Evolutionary conservation across 2,888 invertebrate genomes (phyloP).

Genomic region (Oxycera nigricornis): DNA sequence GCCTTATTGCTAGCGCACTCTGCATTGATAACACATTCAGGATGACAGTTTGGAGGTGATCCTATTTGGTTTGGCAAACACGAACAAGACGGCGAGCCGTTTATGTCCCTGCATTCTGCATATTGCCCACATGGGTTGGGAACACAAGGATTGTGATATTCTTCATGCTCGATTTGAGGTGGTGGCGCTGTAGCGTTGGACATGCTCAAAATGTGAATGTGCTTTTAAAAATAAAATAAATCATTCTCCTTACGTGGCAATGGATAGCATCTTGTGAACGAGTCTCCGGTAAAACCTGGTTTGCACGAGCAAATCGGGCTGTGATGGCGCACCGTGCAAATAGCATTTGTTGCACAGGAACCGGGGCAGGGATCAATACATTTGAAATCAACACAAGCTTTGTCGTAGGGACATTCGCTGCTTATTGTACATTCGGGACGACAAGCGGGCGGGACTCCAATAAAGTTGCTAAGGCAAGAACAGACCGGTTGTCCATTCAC

Average conservation of each 20-base stretch:
- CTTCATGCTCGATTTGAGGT: conserved; percentile 50
- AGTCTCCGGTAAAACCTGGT: conserved; percentile 74
- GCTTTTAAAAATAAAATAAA: background rate
- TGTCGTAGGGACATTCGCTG: conserved; percentile 70
- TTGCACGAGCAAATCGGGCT: conserved; percentile 80
- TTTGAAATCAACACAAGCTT: conserved; percentile 75
- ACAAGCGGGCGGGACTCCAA: conserved; percentile 75
- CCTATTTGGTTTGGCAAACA: conserved; percentile 73
- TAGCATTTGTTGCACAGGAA: conserved; percentile 74
- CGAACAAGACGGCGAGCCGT: conserved; percentile 70
- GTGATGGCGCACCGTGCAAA: conserved; percentile 78
- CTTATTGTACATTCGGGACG: conserved; percentile 75
- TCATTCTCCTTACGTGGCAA: conserved; percentile 61
- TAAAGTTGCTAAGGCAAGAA: conserved; percentile 68
- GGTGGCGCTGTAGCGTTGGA: conserved; percentile 52
- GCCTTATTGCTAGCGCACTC: conserved; percentile 79
- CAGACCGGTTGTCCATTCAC: conserved; percentile 69
- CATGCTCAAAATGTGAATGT: background rate
- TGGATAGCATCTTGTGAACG: conserved; percentile 72
- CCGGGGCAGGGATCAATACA: conserved; percentile 79
- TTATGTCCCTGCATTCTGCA: conserved; percentile 69
- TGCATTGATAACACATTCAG: conserved; percentile 74
- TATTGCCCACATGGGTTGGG: conserved; percentile 74
- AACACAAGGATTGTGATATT: conserved; percentile 65
- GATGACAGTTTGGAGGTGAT: conserved; percentile 73